Base-by-base conservation (phyloP, 2,113 vertebrate genomes). In the Nestor notabilis region DNA sequence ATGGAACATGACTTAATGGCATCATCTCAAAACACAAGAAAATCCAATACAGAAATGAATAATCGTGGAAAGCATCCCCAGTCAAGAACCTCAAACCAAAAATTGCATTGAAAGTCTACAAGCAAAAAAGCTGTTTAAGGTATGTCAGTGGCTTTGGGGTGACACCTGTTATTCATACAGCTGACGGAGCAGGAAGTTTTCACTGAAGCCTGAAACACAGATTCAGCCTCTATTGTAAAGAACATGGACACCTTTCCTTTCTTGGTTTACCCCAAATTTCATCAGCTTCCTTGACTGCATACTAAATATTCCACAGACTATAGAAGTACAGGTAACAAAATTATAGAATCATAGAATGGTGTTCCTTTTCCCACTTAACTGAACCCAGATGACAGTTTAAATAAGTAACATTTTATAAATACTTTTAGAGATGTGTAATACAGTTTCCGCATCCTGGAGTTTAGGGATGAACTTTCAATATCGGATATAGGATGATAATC, bases 221-320 rank as follows among this genome's bases (percentile, higher is more conserved):
- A 63, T 43, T 79, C 39, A 33, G 33, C 8, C 39, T 33, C 66
- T 41, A 43, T 20, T 68, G 8, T 66, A 66, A 66, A 75, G 25
- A 55, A 8, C 89, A 87, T 2, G 5, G 31, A 78, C 47, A 58
- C 9, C 5, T 66, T 68, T 70, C 20, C 46, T 58, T 78, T 58
- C 69, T 68, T 35, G 69, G 9, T 79, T 87, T 41, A 65, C 5
- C 7, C 23, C 52, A 60, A 7, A 68, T 87, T 60, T 64, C 14
- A 7, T n/a, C 28, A 83, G 33, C 23, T 44, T 7, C 0, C 20
- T 55, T 64, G 39, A 43, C 29, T 39, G 46, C 29, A 46, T 13
- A 47, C 16, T 1, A 0, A 60, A 35, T 17, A 47, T 0, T 1
- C 8, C 47, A 55, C 33, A 80, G 80, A 47, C 5, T 35, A 43